Conservation (phyloP, 2,797 vertebrate genomes). For the Eleutherodactylus coqui region DNA sequence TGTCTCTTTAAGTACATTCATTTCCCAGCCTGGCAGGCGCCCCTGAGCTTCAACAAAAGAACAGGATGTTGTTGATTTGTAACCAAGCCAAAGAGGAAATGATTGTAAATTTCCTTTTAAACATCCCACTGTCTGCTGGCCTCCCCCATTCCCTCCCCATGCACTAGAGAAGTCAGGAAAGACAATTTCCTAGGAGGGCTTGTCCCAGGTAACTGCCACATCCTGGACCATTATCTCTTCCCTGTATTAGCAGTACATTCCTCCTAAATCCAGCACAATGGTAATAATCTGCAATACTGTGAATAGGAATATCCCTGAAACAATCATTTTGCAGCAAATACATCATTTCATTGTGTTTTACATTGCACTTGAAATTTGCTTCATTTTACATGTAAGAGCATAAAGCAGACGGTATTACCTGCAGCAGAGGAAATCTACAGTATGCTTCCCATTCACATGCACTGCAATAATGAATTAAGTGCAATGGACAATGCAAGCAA, state of each 20-base stretch:
- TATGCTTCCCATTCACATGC: background rate
- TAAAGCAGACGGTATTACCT: background rate
- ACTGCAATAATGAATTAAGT: background rate
- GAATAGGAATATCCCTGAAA: background rate
- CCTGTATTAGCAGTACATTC: constrained; percentile 1
- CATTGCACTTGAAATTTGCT: background rate
- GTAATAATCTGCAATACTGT: background rate
- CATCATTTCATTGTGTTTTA: background rate
- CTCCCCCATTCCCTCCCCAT: constrained; percentile 68
- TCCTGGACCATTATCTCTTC: background rate
- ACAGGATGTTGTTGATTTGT: constrained; percentile 98
- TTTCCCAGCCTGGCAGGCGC: constrained; percentile 80
- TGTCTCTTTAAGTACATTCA: constrained; percentile 64
- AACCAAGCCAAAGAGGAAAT: constrained; percentile 94
- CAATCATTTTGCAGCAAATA: background rate
- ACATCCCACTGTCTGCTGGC: constrained; percentile 81
- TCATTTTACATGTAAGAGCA: background rate
- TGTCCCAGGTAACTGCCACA: constrained; percentile 41
- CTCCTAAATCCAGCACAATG: background rate
- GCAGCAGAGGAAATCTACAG: background rate
- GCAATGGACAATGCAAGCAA: background rate
- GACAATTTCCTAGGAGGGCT: constrained; percentile 32
- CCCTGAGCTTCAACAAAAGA: constrained; percentile 87
- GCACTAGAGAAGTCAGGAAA: constrained; percentile 56
- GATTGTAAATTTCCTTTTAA: constrained; percentile 92